Percentiles rank a stretch among this genome's conserved stretches.
These are phyloP conservation scores for Furcifer pardalis DNA, from an alignment of 2,797 vertebrate species.

Conservation along the genomic window DNA sequence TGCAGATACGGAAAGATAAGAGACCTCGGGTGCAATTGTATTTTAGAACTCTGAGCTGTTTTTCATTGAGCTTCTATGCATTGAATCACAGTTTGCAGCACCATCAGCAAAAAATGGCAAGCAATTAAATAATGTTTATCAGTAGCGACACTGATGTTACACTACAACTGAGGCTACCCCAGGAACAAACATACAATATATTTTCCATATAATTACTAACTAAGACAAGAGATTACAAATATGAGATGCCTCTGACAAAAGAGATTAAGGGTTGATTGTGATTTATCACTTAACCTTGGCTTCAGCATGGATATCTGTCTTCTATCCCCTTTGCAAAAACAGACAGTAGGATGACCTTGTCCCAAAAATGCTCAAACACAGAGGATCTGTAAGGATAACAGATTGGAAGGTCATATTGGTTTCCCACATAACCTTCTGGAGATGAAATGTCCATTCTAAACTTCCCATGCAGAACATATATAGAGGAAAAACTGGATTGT, in stretches of 20 bases:
- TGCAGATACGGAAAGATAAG: constrained; percentile 19
- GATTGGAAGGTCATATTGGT: not conserved
- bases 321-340: constrained; percentile 7
- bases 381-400: not conserved
- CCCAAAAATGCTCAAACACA: too few species aligned
- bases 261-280: constrained; percentile 16
- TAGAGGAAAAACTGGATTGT: not conserved
- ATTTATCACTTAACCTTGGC: constrained; percentile 25
- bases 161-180: not conserved
- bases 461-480: not conserved
- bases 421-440: not conserved
- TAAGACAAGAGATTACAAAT: not conserved
- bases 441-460: constrained; percentile 2
- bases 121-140: not conserved
- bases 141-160: not conserved
- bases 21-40: not conserved
- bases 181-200: not conserved
- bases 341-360: not conserved
- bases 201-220: not conserved
- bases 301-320: not conserved
- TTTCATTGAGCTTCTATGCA: constrained; percentile 13
- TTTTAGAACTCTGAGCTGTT: constrained; percentile 16
- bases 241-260: not conserved
- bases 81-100: not conserved
- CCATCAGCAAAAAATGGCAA: not conserved